Evolutionary conservation across 2,113 vertebrate genomes (phyloP).

Genomic region (Origma solitaria): DNA sequence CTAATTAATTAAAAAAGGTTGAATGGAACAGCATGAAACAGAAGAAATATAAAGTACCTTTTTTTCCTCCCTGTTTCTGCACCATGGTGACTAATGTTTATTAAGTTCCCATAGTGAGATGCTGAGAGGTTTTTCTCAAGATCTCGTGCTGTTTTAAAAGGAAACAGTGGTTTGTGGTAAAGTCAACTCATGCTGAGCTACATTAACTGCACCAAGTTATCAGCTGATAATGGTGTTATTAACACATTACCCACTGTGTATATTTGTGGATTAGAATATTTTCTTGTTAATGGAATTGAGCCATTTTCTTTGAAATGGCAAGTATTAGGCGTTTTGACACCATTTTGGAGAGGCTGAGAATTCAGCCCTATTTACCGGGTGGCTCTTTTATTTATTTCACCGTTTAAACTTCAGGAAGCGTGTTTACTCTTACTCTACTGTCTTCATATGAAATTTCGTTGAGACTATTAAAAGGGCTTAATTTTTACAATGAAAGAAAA

Average conservation of each 20-base stretch:
- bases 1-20: slow-evolving; percentile 67
- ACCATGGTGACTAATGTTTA: slow-evolving; percentile 70
- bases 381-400: background rate
- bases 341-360: background rate
- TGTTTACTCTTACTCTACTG: background rate
- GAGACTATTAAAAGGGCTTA: background rate
- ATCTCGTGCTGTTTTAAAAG: slow-evolving; percentile 68
- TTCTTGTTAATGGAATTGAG: slow-evolving; percentile 67
- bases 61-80: slow-evolving; percentile 35
- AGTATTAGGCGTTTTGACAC: slow-evolving; percentile 15
- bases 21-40: slow-evolving; percentile 62
- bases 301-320: slow-evolving; percentile 58
- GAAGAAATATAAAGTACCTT: slow-evolving; percentile 62
- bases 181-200: slow-evolving; percentile 75
- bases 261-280: slow-evolving; percentile 71
- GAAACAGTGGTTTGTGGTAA: slow-evolving; percentile 74
- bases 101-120: slow-evolving; percentile 67
- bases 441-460: background rate
- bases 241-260: slow-evolving; percentile 72
- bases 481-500: background rate
- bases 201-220: slow-evolving; percentile 74
- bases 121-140: slow-evolving; percentile 67
- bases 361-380: background rate
- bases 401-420: background rate
- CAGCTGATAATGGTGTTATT: slow-evolving; percentile 71